Base-by-base conservation (phyloP, 2,888 invertebrate genomes). In the Apamea anceps region DNA sequence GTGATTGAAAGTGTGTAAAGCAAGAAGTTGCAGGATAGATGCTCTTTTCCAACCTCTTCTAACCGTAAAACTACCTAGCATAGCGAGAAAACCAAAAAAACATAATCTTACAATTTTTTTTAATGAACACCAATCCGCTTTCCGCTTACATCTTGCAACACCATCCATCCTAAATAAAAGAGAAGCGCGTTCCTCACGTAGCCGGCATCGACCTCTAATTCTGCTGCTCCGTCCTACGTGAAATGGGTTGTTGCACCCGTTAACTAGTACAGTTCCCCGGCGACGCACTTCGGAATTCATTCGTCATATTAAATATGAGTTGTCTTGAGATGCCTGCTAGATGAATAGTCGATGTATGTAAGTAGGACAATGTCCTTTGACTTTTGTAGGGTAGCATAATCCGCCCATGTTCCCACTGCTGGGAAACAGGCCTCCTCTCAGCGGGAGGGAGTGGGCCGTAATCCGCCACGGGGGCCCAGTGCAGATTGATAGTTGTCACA, bases 151-250 rank as follows among this genome's bases (percentile, higher is more conserved):
- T 73, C 81, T 80, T 73, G 10, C 45, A 77, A 25, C 62, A 42
- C 71, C 13, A 57, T 60, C 65, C 42, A 77, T 77, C 79, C 87
- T 88, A 90, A 91, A 93, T 93, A 93, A 92, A 92, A 93, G 91
- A 86, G 88, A 86, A 86, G 75, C 84, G 90, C 91, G 91, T 93
- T 89, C 91, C 89, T 82, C 87, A 87, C 90, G 90, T 88, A 90
- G 84, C 85, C 85, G 62, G 75, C 79, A 88, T 84, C 89, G 89
- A 88, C 90, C 89, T 91, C 90, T 88, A 90, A 91, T 91, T 91
- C 89, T 88, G 90, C 78, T 74, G 75, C 87, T 83, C 80, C 87
- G 67, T 77, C 68, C 81, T 88, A 89, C 88, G 90, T 91, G 90
- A 87, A 88, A 85, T 87, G 88, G 91, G 90, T 86, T 90, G 91